Evolutionary conservation across 2,113 vertebrate species (phyloP), one percentile per base, ranked within the genome.

Genomic region (Eulemur macaco): DNA sequence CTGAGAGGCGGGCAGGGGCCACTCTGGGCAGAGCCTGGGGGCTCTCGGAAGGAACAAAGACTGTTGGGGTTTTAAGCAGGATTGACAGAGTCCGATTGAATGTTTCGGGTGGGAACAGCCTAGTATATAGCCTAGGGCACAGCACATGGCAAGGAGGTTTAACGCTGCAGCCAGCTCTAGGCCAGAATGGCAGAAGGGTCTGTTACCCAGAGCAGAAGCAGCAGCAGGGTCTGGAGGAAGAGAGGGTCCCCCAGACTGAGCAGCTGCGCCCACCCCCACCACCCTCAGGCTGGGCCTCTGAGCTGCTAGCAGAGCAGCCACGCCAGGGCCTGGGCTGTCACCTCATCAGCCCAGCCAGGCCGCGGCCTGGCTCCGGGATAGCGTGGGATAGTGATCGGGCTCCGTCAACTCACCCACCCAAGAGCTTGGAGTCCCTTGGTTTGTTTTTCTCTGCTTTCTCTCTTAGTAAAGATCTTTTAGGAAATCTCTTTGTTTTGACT

Each of bases 401-500:
- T 92, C 68, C 12, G 31, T 83, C 58, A 58, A 66, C 3, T 37
- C n/a, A n/a, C 50, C 63, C 11, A 3, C 37, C 60, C 10, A 34
- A 90, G 80, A 56, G 47, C 21, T 84, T 76, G 21, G 9, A 83
- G 89, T 82, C n/a, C 66, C 80, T 90, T 37, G 39, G 71, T 95
- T 86, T 95, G 63, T 81, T 94, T 92, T 96, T 64, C 80, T 94
- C 85, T 34, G 54, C 9, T 74, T 86, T 95, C 25, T 83, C 42
- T 84, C 73, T 95, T 18, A 56, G 69, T 58, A 58, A 93, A 86
- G 45, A 78, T 94, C 86, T 92, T 94, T 89, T 82, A 64, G 83
- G 71, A 86, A 84, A 93, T 50, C 45, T 69, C 34, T 92, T 89
- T 89, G 69, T 95, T 96, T 96, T 90, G 85, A 85, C 66, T 68